Evolutionary conservation across 2,888 invertebrate species (phyloP).

Genomic region (Apotomis betuletana): DNA sequence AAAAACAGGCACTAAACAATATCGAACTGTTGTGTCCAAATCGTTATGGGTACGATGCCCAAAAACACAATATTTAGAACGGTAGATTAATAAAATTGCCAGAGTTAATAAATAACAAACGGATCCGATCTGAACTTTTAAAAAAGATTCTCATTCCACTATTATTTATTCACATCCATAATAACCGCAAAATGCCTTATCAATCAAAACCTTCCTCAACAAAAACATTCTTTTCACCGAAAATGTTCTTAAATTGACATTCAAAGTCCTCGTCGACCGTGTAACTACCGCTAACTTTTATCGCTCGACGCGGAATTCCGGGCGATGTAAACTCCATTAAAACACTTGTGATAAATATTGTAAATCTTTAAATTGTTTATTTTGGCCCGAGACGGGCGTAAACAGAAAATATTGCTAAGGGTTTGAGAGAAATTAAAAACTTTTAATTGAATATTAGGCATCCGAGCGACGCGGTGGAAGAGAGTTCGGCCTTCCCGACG

Average conservation of each 20-base stretch:
- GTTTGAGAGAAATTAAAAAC: constrained; percentile 71
- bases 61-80: too few species aligned
- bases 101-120: too few species aligned
- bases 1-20: too few species aligned
- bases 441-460: constrained; percentile 80
- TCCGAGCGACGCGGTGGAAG: constrained; percentile 63
- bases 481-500: constrained; percentile 56
- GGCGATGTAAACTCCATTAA: constrained; percentile 44
- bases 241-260: constrained; percentile 32
- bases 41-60: too few species aligned
- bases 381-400: constrained; percentile 55
- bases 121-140: not conserved
- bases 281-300: constrained; percentile 26
- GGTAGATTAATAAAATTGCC: too few species aligned
- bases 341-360: constrained; percentile 46
- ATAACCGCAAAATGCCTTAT: constrained; percentile 7
- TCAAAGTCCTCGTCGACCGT: constrained; percentile 18
- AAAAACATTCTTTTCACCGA: constrained; percentile 15
- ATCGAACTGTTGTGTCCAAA: too few species aligned
- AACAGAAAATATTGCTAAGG: constrained; percentile 71
- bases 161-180: constrained; percentile 8
- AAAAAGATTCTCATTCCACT: not conserved
- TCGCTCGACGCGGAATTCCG: constrained; percentile 22
- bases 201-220: constrained; percentile 18
- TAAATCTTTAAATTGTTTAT: constrained; percentile 59